These are phyloP conservation scores for Branchellion lobata DNA, from an alignment of 2,888 invertebrate genomes.

Conservation along the genomic window DNA sequence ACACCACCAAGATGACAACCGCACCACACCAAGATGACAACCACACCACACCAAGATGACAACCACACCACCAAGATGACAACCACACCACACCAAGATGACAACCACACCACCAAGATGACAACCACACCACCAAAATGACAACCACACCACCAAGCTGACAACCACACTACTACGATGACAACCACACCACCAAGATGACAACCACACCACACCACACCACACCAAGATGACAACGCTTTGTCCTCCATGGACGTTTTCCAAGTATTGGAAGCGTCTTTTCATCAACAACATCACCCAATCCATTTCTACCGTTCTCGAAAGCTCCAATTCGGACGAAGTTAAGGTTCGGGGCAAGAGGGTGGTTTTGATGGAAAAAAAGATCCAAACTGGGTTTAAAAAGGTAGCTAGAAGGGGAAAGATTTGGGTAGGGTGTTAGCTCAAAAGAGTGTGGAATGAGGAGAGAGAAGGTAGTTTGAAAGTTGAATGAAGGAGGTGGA, in stretches of 20 bases:
- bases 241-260: slow-evolving; percentile 8
- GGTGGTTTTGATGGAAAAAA: not conserved
- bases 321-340: not conserved
- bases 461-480: no score
- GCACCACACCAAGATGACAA: no score
- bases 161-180: not conserved
- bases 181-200: not conserved
- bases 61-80: not conserved
- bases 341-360: slow-evolving; percentile 21
- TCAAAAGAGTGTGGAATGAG: no score
- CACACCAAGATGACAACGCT: slow-evolving; percentile 19
- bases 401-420: no score
- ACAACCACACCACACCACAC: not conserved
- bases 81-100: not conserved
- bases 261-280: slow-evolving; percentile 25
- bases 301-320: slow-evolving; percentile 12
- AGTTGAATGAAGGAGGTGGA: no score
- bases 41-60: slow-evolving; percentile 27
- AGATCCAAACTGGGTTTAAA: no score
- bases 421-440: no score
- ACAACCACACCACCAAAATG: no score
- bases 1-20: not conserved
- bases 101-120: not conserved
- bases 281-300: slow-evolving; percentile 16
- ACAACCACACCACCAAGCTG: not conserved